Conservation (phyloP, 2,888 invertebrate species). For the Labia minor region DNA sequence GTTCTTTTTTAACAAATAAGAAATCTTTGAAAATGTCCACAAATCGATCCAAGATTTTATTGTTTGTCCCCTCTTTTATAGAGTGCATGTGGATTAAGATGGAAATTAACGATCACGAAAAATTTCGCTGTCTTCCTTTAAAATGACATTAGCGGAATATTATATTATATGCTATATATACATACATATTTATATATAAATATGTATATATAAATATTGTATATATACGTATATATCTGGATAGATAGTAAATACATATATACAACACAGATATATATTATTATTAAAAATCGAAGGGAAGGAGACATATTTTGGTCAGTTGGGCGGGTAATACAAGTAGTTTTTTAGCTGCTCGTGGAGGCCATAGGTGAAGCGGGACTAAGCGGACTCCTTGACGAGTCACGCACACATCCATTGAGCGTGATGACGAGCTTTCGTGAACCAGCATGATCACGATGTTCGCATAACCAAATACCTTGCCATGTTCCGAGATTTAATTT, state of each 20-base stretch:
- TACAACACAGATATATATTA: not conserved
- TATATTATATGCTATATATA: not conserved
- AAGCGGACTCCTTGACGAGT: conserved; percentile 71
- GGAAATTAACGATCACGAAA: not conserved
- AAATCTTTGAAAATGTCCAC: not conserved
- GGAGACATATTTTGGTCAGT: not conserved
- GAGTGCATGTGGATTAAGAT: not conserved
- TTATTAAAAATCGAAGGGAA: not conserved
- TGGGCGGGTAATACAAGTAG: not conserved
- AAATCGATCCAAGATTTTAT: not conserved
- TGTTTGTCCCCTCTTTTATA: not conserved
- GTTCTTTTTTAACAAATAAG: not conserved
- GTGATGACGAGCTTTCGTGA: conserved; percentile 82
- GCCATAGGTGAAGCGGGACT: conserved; percentile 77
- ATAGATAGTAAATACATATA: not conserved
- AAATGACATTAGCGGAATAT: not conserved
- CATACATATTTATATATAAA: no score
- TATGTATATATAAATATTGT: no score
- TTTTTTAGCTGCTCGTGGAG: conserved; percentile 75
- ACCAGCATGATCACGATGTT: conserved; percentile 92
- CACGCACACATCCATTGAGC: conserved; percentile 79
- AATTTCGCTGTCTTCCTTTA: not conserved
- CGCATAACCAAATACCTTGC: conserved; percentile 98
- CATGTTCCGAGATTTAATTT: conserved; percentile 90
- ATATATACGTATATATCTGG: not conserved